Percentiles rank a stretch among this genome's conserved stretches.
Conservation (phyloP, 1,140 invertebrate genomes). For the Pectinophora gossypiella region DNA sequence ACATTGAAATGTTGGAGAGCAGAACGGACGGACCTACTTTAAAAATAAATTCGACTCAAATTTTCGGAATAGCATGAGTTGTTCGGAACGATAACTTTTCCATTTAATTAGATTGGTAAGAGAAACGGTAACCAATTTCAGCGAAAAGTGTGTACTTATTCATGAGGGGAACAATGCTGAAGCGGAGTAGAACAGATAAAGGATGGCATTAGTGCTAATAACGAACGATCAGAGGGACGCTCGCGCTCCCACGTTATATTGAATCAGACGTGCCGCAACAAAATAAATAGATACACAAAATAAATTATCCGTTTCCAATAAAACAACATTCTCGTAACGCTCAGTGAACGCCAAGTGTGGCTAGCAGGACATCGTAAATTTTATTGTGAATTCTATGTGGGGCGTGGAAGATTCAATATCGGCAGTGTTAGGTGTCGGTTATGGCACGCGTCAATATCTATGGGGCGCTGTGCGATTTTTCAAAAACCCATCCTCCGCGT, state of each 20-base stretch:
- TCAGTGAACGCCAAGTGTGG: slow-evolving; percentile 29
- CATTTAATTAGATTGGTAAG: too few species aligned
- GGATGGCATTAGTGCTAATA: slow-evolving; percentile 32
- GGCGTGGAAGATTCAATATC: slow-evolving; percentile 21
- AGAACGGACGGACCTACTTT: too few species aligned
- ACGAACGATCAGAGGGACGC: slow-evolving; percentile 18
- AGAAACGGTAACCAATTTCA: too few species aligned
- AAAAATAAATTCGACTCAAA: too few species aligned
- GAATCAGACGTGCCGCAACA: slow-evolving; percentile 47
- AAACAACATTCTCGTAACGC: slow-evolving; percentile 53
- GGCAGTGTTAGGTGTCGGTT: neutral
- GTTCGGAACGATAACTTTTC: too few species aligned
- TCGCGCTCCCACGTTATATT: slow-evolving; percentile 55
- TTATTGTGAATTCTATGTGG: slow-evolving; percentile 23
- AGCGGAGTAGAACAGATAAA: neutral
- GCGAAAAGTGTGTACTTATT: too few species aligned
- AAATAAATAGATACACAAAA: slow-evolving; percentile 70
- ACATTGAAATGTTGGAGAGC: neutral
- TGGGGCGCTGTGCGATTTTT: slow-evolving; percentile 51
- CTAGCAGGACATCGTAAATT: slow-evolving; percentile 10
- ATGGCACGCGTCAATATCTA: slow-evolving; percentile 46
- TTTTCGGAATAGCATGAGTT: too few species aligned
- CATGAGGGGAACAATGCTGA: neutral
- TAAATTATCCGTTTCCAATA: slow-evolving; percentile 73
- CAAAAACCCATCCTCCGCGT: slow-evolving; percentile 57